A percentile compares a stretch with the other conserved stretches of the same genome.
These are phyloP conservation scores for Synodontis membranacea DNA, from an alignment of 2,113 vertebrate genomes.

Conservation along the genomic window DNA sequence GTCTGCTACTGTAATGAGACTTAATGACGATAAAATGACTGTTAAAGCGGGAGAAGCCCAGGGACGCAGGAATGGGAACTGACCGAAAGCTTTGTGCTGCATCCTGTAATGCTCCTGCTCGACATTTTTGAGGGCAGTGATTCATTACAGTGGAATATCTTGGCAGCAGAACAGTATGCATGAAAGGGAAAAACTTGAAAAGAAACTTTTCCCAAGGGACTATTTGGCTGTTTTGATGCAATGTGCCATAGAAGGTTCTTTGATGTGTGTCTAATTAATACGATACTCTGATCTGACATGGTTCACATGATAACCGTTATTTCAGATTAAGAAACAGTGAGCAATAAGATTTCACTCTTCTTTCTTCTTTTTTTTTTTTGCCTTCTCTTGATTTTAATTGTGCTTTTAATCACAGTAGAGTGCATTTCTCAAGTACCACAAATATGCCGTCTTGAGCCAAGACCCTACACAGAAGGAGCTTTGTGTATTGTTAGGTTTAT, in stretches of 20 bases:
- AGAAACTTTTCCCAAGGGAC: not conserved
- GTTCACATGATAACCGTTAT: not conserved
- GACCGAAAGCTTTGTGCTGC: not conserved
- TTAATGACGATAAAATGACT: not conserved
- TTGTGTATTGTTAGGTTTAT: not conserved
- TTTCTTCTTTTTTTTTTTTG: no score
- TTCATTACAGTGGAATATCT: constrained; percentile 39
- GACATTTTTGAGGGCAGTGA: constrained; percentile 34
- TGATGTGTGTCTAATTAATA: not conserved
- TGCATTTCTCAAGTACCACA: not conserved
- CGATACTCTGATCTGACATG: not conserved
- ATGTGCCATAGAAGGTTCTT: not conserved
- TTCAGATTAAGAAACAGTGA: not conserved
- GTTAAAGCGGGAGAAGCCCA: not conserved
- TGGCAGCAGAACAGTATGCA: constrained; percentile 33
- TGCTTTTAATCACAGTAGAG: not conserved
- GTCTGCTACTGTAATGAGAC: not conserved
- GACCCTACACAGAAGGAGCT: not conserved
- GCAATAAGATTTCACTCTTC: not conserved
- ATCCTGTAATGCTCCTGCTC: constrained; percentile 1
- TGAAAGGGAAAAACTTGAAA: not conserved
- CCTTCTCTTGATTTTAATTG: not conserved
- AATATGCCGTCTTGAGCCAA: not conserved
- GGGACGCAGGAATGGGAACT: not conserved
- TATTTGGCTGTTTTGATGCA: not conserved